Evolutionary conservation across 2,113 vertebrate species (phyloP).

Genomic region (Siphamia tubifer): DNA sequence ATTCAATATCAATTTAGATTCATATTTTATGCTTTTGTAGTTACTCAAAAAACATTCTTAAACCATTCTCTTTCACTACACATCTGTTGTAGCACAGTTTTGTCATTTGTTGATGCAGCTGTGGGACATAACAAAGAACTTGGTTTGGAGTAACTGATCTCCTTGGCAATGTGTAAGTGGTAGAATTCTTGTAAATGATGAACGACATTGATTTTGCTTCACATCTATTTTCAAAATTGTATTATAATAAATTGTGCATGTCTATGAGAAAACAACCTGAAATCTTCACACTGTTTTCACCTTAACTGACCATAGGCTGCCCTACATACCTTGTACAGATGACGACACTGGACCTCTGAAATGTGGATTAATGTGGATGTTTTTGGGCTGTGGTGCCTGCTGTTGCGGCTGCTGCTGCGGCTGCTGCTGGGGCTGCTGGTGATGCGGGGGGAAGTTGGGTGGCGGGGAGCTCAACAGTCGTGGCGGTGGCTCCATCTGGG

Average conservation of each 20-base stretch:
- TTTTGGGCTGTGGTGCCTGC: conserved; percentile 87
- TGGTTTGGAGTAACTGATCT: not conserved
- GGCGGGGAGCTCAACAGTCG: conserved; percentile 87
- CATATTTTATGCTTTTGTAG: too few relatives aligned
- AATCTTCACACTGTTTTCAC: not conserved
- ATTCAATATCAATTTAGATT: too few relatives aligned
- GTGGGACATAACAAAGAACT: not conserved
- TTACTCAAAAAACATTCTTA: too few relatives aligned
- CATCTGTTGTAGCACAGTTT: not conserved
- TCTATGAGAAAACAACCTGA: not conserved
- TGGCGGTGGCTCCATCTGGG: conserved; percentile 84
- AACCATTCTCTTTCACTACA: too few relatives aligned
- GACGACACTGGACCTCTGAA: conserved; percentile 92
- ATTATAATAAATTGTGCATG: too few relatives aligned
- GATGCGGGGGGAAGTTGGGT: conserved; percentile 68
- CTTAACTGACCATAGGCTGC: too few relatives aligned
- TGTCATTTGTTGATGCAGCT: not conserved
- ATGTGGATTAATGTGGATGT: conserved; percentile 98
- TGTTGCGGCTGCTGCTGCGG: conserved; percentile 72
- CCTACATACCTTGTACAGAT: conserved; percentile 92
- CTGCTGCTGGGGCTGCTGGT: conserved; percentile 72
- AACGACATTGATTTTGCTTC: not conserved
- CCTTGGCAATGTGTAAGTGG: not conserved
- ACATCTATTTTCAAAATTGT: too few relatives aligned
- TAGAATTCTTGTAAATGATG: not conserved